Conservation (phyloP, 2,113 vertebrate species). For the Mastomys coucha region DNA sequence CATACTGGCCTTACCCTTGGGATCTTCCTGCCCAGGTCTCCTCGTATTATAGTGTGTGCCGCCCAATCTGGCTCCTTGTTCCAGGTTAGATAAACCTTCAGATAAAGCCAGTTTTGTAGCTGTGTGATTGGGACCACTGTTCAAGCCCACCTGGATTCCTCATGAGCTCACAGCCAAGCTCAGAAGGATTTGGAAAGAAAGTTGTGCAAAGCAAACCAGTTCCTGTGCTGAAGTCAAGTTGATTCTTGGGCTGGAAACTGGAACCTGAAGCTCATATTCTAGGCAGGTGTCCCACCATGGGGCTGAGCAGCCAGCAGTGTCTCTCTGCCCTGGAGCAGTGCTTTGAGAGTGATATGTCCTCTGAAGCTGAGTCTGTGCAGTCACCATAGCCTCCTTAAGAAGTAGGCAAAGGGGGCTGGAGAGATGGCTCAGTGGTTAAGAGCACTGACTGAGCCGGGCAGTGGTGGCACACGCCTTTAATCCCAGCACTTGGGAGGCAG, state of each 20-base stretch:
- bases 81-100: background rate
- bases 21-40: background rate
- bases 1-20: background rate
- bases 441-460: too few species aligned
- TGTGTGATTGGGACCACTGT: background rate
- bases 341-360: background rate
- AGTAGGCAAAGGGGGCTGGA: background rate
- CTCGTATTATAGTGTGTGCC: background rate
- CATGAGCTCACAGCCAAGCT: background rate
- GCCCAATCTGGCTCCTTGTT: background rate
- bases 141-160: background rate
- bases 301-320: background rate
- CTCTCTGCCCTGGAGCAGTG: background rate
- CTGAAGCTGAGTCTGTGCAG: background rate
- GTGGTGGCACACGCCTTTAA: too few species aligned
- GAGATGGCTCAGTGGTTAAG: too few species aligned
- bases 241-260: background rate
- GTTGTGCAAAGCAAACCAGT: background rate
- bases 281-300: too few species aligned
- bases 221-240: background rate
- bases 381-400: background rate
- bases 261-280: background rate
- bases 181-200: background rate
- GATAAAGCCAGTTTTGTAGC: conserved; percentile 64
- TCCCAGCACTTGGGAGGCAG: too few species aligned